Evolutionary conservation across 2,113 vertebrate genomes (phyloP), one percentile per base, ranked within the genome.

Genomic region (Bothrops jararaca): DNA sequence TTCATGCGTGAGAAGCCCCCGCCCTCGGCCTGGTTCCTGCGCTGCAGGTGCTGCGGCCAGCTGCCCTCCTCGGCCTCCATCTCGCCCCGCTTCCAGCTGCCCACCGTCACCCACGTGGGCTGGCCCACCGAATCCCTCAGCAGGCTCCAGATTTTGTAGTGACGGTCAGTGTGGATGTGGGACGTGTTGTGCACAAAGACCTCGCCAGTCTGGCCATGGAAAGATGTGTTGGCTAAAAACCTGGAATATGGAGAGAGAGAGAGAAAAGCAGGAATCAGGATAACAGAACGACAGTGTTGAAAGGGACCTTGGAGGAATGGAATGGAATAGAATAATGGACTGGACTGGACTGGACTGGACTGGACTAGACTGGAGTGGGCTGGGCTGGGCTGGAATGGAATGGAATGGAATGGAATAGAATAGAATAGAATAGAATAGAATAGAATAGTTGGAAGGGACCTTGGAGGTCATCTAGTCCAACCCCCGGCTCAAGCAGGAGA

Each of bases 61-160:
- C 95, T 52, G 0, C 97, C 97, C 3, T 98, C 98, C 95, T 98
- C 98, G 34, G 98, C 95, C 88, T 98, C 97, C 96, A 99, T 97
- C 24, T 42, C 94, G 3, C 98, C 98, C 0, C 97, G 97, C 24
- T 60, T 95, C 99, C 99, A 99, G 93, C 96, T 96, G 88, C 98
- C 99, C 95, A 98, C 97, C 0, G 98, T 99, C 92, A 99, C 98
- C 99, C 99, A 99, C 64, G 98, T 97, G 0, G 99, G 99, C 54
- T 98, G 96, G 0, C 98, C 99, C 58, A 95, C 92, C 0, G 97
- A 97, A 26, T 99, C 98, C 1, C 96, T 96, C 1, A 96, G 97
- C 29, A 99, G 97, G 91, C 98, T 98, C 98, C 99, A 99, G 85
- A 99, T 94, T 0, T 97, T 98, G 95, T 98, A 98, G 12, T 91